Evolutionary conservation across 92 coral and sea anemone genomes (phyloP).

Genomic region (Palythoa caribaeorum): DNA sequence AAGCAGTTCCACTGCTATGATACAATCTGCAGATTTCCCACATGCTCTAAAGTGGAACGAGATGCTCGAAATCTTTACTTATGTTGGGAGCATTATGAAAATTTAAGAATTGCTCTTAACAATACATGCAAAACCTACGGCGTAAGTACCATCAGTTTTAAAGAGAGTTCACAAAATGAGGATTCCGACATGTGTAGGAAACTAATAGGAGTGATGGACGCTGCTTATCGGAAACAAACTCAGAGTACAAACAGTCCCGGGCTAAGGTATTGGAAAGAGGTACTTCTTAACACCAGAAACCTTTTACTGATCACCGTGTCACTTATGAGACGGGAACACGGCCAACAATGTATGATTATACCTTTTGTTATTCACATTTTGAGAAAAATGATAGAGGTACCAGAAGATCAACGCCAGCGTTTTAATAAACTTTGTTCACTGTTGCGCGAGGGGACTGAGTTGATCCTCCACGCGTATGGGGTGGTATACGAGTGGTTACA

Average conservation of each 20-base stretch:
- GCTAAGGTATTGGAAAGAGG: conserved; percentile 24
- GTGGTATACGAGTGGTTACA: conserved; percentile 21
- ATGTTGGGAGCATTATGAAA: conserved; percentile 2
- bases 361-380: background rate
- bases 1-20: background rate
- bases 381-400: background rate
- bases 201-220: background rate
- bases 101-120: background rate
- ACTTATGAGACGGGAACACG: background rate
- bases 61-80: background rate
- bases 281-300: conserved; percentile 26
- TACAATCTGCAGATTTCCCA: conserved; percentile 7
- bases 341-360: background rate
- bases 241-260: background rate
- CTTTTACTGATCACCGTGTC: background rate
- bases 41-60: background rate
- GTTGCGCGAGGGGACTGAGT: conserved; percentile 17
- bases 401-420: background rate
- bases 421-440: conserved; percentile 1
- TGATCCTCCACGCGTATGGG: conserved; percentile 15
- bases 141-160: background rate
- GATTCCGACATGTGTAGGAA: background rate
- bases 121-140: background rate
- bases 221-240: conserved; percentile 30
- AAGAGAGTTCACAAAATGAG: background rate